Conservation (phyloP, 2,797 vertebrate genomes). For the Gouania willdenowi region DNA sequence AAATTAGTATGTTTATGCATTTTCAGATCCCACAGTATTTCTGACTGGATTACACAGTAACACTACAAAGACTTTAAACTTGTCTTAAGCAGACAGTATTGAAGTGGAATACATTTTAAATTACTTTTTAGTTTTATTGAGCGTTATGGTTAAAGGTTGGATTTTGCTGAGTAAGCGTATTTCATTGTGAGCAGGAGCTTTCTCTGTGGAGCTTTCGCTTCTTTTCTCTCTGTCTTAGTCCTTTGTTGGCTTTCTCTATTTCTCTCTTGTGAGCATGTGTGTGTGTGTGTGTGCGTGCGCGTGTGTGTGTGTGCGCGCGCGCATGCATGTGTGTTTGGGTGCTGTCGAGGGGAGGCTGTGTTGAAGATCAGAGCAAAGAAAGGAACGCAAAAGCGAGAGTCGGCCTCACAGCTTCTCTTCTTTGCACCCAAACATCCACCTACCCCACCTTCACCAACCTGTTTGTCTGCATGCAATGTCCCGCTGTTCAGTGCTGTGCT, state of each 20-base stretch:
- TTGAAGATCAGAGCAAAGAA: neutral
- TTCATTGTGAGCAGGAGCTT: conserved; percentile 1
- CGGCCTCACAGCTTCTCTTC: conserved; percentile 30
- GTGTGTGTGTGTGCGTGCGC: too few relatives aligned
- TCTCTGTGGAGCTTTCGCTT: conserved; percentile 15
- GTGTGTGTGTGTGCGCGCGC: neutral
- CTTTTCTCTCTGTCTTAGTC: conserved; percentile 10
- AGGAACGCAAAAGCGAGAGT: neutral
- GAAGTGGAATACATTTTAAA: too few relatives aligned
- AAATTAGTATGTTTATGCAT: too few relatives aligned
- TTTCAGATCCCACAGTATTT: too few relatives aligned
- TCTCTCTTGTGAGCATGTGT: conserved; percentile 4
- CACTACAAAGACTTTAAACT: too few relatives aligned
- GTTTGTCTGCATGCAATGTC: conserved; percentile 51
- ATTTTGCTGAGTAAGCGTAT: conserved; percentile 1
- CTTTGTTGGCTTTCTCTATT: conserved; percentile 8
- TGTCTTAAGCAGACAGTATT: too few relatives aligned
- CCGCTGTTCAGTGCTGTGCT: conserved; percentile 22
- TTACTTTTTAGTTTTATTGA: too few relatives aligned
- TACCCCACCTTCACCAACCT: conserved; percentile 4
- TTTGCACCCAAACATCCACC: conserved; percentile 9
- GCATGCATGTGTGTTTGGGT: conserved; percentile 3
- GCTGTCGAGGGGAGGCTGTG: conserved; percentile 23
- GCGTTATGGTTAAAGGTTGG: too few relatives aligned
- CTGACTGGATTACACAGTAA: too few relatives aligned